phyloP scores from a whole-genome alignment of 2,797 vertebrate species.

The Scarus forsteni region DNA sequence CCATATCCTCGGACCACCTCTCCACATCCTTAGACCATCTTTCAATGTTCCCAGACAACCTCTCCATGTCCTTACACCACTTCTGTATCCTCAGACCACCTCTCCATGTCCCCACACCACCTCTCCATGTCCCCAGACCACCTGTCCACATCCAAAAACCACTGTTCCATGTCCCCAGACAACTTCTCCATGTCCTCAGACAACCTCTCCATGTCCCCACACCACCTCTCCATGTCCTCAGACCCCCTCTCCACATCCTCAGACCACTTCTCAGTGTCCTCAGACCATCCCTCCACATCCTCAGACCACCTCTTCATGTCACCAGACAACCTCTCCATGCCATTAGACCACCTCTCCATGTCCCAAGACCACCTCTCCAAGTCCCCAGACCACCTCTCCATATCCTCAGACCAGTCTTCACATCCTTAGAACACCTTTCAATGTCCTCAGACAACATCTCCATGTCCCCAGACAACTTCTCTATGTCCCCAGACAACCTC shows the following conservation, averaged over 20 bases:
- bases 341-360: not conserved
- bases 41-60: not conserved
- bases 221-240: no score
- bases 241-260: not conserved
- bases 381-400: not conserved
- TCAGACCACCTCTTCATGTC: not conserved
- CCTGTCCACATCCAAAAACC: no score
- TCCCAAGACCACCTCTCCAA: not conserved
- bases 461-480: not conserved
- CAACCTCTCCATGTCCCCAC: not conserved
- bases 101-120: conserved; percentile 3
- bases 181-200: not conserved
- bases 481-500: not conserved
- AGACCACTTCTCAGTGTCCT: not conserved
- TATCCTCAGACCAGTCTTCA: not conserved
- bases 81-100: not conserved
- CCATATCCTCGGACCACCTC: not conserved
- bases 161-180: not conserved
- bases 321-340: not conserved
- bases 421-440: not conserved
- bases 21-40: not conserved
- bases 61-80: no score
- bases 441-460: not conserved
- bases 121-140: conserved; percentile 11
- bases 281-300: not conserved